Evolutionary conservation across 2,797 vertebrate species (phyloP).

Genomic region (Protonibea diacanthus): DNA sequence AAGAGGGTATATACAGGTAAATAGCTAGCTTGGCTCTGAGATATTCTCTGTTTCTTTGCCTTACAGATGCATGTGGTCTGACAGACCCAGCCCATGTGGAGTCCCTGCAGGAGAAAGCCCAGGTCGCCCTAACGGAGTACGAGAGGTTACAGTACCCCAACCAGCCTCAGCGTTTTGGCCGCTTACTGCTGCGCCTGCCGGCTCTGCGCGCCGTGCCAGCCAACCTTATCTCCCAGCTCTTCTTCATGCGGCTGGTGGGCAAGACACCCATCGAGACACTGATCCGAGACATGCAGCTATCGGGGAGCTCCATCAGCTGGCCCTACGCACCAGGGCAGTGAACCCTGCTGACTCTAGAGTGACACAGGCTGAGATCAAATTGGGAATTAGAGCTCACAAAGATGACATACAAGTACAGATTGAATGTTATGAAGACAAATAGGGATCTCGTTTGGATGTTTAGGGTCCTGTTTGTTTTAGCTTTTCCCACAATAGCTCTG

Average conservation of each 20-base stretch:
- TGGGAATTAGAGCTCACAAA: slow-evolving; percentile 36
- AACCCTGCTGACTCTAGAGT: slow-evolving; percentile 26
- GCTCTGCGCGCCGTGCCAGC: slow-evolving; percentile 94
- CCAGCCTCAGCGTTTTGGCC: slow-evolving; percentile 95
- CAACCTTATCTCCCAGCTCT: slow-evolving; percentile 96
- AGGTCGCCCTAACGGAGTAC: slow-evolving; percentile 95
- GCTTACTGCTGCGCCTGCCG: slow-evolving; percentile 92
- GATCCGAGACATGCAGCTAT: slow-evolving; percentile 98
- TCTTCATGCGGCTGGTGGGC: slow-evolving; percentile 98
- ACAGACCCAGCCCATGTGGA: slow-evolving; percentile 93
- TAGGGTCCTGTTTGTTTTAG: slow-evolving; percentile 21
- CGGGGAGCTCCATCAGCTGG: slow-evolving; percentile 97
- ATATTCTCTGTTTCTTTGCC: slow-evolving; percentile 2
- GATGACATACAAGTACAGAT: slow-evolving; percentile 29
- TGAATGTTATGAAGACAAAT: slow-evolving; percentile 46
- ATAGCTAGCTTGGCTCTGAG: background rate
- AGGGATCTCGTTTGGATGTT: background rate
- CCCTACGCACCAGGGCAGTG: slow-evolving; percentile 92
- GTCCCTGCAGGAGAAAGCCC: slow-evolving; percentile 95
- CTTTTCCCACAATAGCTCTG: slow-evolving; percentile 20
- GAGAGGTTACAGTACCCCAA: slow-evolving; percentile 93
- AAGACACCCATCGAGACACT: slow-evolving; percentile 98
- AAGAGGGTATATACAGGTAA: background rate
- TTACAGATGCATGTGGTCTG: slow-evolving; percentile 93
- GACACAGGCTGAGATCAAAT: slow-evolving; percentile 56